Base-by-base conservation (phyloP, 2,888 invertebrate species). In the Synergus japonicus region DNA sequence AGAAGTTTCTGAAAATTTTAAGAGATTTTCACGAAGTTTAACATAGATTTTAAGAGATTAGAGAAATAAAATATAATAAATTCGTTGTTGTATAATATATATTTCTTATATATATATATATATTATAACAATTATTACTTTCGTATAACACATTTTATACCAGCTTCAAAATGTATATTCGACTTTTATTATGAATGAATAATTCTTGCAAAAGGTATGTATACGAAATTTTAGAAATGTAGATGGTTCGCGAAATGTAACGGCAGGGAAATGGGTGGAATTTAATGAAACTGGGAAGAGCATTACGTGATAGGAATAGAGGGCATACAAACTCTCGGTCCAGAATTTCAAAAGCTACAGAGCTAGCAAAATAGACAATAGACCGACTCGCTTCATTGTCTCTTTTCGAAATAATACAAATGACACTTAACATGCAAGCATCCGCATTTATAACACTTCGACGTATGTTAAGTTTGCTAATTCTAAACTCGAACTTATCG, bases 371-470 rank as follows among this genome's bases (percentile, higher is more conserved):
- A 73, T 37, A 54, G 49, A 54, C 73, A 73, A 73, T 73, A 73
- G 73, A 54, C 54, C 41, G 49, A 37, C 49, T 29, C 29, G 54
- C n/a, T 73, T 73, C 37, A 73, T 73, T 73, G 69, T 54, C 49
- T 73, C 49, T 73, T 73, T 54, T 73, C 54, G 37, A n/a, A 69
- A 54, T 69, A 49, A 69, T 49, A 73, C 12, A 54, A 73, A 73
- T 73, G 54, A 73, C 10, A 54, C 73, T 54, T 73, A 18, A 73
- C 54, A 73, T 54, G 54, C 73, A 54, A 54, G 49, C 5, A n/a
- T 73, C 54, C 37, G 15, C 37, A 7, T 73, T 54, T 54, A 12
- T 46, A 67, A 67, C 44, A 46, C 18, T 46, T 67, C 67, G 67
- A 22, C 4, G 44, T 18, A 46, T 12, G n/a, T 18, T 46, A 44